These are phyloP conservation scores for Anarsia innoxiella DNA, from an alignment of 2,888 invertebrate genomes.

Conservation along the genomic window DNA sequence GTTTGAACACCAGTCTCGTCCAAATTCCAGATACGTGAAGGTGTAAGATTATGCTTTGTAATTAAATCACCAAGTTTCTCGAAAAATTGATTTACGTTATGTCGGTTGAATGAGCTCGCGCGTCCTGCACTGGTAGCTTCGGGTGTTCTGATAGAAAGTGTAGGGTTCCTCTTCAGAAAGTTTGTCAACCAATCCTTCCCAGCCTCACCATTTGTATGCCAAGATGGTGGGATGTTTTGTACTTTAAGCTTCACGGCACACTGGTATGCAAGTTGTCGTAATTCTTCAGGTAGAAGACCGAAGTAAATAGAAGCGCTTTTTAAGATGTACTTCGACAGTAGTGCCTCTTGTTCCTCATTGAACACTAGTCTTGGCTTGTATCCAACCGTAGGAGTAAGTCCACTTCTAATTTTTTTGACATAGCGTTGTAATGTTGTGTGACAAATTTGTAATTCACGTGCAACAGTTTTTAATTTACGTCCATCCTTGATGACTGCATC, in stretches of 20 bases:
- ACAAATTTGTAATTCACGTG: conserved; percentile 16
- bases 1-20: conserved; percentile 28
- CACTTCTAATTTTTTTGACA: conserved; percentile 11
- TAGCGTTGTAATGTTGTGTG: conserved; percentile 15
- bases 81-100: conserved; percentile 18
- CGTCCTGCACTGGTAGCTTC: conserved; percentile 14
- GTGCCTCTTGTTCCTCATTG: conserved; percentile 9
- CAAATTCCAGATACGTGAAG: conserved; percentile 24
- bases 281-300: conserved; percentile 17
- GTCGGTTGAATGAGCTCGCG: conserved; percentile 13
- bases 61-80: conserved; percentile 15
- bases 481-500: conserved; percentile 18
- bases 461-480: conserved; percentile 18
- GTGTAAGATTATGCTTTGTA: conserved; percentile 15
- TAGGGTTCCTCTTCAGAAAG: conserved; percentile 16
- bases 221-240: conserved; percentile 7
- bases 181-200: conserved; percentile 16
- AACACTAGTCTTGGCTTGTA: conserved; percentile 11
- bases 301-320: conserved; percentile 18
- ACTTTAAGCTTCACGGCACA: conserved; percentile 15
- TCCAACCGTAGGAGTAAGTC: conserved; percentile 11
- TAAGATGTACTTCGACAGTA: conserved; percentile 10
- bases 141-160: conserved; percentile 12
- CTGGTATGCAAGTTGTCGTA: conserved; percentile 17
- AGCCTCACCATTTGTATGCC: conserved; percentile 16